Conservation (phyloP, 2,113 vertebrate genomes). For the Callaeas wilsoni region DNA sequence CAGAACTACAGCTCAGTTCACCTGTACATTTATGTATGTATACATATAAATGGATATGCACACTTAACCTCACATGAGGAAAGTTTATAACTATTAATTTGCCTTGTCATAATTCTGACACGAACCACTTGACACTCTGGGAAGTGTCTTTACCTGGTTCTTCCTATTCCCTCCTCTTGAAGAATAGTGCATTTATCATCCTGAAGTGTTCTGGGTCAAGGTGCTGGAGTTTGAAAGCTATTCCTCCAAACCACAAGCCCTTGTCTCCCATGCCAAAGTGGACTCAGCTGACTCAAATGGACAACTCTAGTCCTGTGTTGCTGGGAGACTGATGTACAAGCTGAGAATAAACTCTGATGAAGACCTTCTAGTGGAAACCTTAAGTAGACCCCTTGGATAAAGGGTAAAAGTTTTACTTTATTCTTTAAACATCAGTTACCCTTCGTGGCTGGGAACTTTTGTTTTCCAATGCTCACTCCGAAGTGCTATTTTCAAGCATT, state of each 20-base stretch:
- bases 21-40: not conserved
- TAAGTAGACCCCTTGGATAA: not conserved
- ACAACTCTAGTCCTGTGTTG: not conserved
- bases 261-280: accelerated
- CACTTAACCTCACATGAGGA: not conserved
- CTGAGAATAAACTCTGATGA: not conserved
- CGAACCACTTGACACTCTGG: not conserved
- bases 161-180: not conserved
- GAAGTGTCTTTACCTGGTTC: not conserved
- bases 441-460: not conserved
- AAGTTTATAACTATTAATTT: not conserved
- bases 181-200: not conserved
- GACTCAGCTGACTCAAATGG: not conserved
- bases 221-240: not conserved
- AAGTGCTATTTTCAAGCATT: not conserved
- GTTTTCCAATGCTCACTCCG: not conserved
- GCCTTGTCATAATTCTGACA: not conserved
- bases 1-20: not conserved
- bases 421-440: not conserved
- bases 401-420: not conserved
- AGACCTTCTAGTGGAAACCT: not conserved
- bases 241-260: not conserved
- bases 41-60: accelerated
- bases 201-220: not conserved
- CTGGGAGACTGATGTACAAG: not conserved